Percentiles rank a stretch among this genome's conserved stretches.
Conservation (phyloP, 2,888 invertebrate species). For the Diplazon laetatorius region DNA sequence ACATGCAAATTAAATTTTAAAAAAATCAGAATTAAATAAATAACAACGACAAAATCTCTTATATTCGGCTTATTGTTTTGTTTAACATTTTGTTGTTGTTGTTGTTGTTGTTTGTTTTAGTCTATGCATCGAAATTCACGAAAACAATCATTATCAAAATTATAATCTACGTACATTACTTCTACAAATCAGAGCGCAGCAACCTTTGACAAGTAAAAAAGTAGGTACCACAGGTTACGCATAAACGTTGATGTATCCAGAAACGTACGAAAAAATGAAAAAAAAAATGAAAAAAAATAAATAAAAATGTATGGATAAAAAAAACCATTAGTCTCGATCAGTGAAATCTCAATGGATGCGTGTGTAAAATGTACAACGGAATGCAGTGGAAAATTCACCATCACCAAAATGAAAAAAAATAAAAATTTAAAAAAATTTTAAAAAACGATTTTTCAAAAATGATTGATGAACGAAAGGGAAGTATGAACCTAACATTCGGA, state of each 20-base stretch:
- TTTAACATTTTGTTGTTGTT: neutral
- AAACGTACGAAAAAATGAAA: constrained; percentile 17
- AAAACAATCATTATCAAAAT: constrained; percentile 60
- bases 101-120: constrained; percentile 32
- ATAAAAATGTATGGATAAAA: constrained; percentile 16
- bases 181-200: constrained; percentile 76
- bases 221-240: constrained; percentile 79
- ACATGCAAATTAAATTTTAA: constrained; percentile 45
- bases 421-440: constrained; percentile 38
- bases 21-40: too few relatives aligned
- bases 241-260: constrained; percentile 56
- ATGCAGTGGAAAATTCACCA: constrained; percentile 73
- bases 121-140: constrained; percentile 33
- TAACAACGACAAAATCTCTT: too few relatives aligned
- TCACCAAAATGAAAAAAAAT: constrained; percentile 73
- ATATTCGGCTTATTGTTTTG: too few relatives aligned
- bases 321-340: constrained; percentile 39
- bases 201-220: constrained; percentile 82
- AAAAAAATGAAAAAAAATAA: constrained; percentile 38
- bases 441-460: too few relatives aligned
- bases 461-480: constrained; percentile 10
- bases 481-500: constrained; percentile 46
- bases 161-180: constrained; percentile 67
- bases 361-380: constrained; percentile 49
- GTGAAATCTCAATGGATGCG: constrained; percentile 53